Conservation (phyloP, 2,113 vertebrate species). For the Notiomystis cincta region DNA sequence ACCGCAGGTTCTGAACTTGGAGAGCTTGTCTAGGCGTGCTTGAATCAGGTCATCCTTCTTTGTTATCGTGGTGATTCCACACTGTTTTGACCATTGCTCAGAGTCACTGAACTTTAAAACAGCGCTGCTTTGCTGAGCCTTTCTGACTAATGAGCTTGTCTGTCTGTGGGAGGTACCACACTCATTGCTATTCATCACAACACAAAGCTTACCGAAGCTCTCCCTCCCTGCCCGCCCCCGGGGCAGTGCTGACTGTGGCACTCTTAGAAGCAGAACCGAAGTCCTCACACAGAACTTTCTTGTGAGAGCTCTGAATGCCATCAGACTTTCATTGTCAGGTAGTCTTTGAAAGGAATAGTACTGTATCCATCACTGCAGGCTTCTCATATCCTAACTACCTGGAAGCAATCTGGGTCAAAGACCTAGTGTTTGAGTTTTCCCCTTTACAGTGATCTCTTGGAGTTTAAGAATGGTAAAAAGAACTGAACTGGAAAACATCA, state of each 20-base stretch:
- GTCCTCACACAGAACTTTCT: neutral
- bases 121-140: neutral
- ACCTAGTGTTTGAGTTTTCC: neutral
- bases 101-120: neutral
- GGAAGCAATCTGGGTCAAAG: neutral
- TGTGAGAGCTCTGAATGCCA: neutral
- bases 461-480: neutral
- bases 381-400: neutral
- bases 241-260: neutral
- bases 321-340: neutral
- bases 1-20: neutral
- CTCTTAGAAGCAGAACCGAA: neutral
- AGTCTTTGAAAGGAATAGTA: neutral
- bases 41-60: neutral
- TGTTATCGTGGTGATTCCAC: neutral
- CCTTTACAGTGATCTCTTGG: neutral
- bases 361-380: neutral
- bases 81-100: neutral
- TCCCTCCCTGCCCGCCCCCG: neutral
- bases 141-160: neutral
- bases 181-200: neutral
- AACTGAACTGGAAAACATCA: neutral
- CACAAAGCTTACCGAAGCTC: neutral
- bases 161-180: neutral
- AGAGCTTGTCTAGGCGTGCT: neutral